Evolutionary conservation across 2,797 vertebrate genomes (phyloP), one percentile per base, ranked within the genome.

Genomic region (Lateolabrax maculatus): DNA sequence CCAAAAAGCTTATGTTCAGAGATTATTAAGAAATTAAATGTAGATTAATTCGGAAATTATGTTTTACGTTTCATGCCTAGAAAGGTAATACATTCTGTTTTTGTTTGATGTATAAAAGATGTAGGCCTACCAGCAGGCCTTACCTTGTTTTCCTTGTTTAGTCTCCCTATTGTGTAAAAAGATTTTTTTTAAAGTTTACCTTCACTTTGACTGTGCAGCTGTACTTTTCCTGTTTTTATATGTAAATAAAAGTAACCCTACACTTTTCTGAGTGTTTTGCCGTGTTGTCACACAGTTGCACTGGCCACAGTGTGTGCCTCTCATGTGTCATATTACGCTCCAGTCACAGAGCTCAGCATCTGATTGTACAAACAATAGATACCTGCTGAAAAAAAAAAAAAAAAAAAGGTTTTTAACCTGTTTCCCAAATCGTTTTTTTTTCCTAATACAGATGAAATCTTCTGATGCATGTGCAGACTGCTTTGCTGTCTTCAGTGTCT

Each of bases 241-340:
- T 89, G 86, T 90, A 83, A 94, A 92, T 95, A 93, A 91, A 93
- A 80, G 58, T 84, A 82, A 88, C 79, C 55, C 36, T 51, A 79
- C 36, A 77, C 7, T 0, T 77, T 55, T 60, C 34, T n/a, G 51
- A 11, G 23, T 67, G 53, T 64, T 44, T 39, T 29, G 15, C 3
- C 31, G 39, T 31, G 1, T 43, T 62, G 9, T 52, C 9, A 21
- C 37, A 52, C 5, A 36, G 11, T 13, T 55, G 19, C 56, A 39
- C 12, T 8, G 8, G 15, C 34, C 16, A 27, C 16, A 52, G 36
- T 23, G 43, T 41, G 27, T 49, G 19, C 7, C 18, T 31, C 15
- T 46, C 25, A 29, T 7, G n/a, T n/a, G n/a, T n/a, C n/a, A n/a
- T n/a, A n/a, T n/a, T n/a, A n/a, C n/a, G n/a, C n/a, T n/a, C 0